Percentiles rank a stretch among this genome's conserved stretches.
Conservation (phyloP, 2,888 invertebrate genomes). For the Frankliniella intonsa region DNA sequence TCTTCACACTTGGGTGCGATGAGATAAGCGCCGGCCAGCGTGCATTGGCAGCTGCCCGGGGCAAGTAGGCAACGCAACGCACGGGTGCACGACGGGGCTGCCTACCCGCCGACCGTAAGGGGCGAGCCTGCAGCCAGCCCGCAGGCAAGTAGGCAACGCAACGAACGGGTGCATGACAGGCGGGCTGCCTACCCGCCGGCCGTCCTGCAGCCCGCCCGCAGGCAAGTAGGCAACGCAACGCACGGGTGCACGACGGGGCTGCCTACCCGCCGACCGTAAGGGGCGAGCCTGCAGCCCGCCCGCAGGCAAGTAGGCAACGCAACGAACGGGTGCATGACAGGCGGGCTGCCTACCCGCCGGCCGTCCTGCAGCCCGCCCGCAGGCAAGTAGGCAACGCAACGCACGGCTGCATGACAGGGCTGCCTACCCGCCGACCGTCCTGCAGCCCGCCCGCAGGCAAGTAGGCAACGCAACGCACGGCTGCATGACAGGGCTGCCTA, state of each 20-base stretch:
- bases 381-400: not conserved
- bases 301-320: not conserved
- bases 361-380: not conserved
- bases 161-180: not conserved
- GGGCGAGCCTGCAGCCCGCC: not conserved
- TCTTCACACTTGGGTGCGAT: no score
- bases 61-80: no score
- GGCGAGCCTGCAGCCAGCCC: not conserved
- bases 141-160: not conserved
- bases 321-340: not conserved
- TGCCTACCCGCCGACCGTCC: no score
- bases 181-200: not conserved
- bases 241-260: no score
- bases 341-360: not conserved
- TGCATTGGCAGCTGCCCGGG: no score
- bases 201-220: not conserved
- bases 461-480: no score
- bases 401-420: not conserved
- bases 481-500: no score
- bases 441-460: no score
- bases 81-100: no score
- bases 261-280: not conserved
- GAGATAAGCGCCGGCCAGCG: no score
- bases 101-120: not conserved
- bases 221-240: not conserved